Evolutionary conservation across 2,888 invertebrate species (phyloP).

Genomic region (Caenorhabditis sp.): DNA sequence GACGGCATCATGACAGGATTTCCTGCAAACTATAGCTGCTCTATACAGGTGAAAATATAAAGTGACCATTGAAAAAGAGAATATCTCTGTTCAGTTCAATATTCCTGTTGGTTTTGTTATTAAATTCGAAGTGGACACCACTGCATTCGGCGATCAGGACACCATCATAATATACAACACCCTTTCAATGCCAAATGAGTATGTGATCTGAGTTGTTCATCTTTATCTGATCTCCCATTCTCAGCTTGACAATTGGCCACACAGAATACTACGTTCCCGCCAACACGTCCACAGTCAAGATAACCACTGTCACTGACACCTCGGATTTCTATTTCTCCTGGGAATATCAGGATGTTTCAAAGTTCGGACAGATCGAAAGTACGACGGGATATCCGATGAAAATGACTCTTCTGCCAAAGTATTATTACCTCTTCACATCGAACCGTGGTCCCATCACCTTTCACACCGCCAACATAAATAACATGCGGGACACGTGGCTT

Average conservation of each 20-base stretch:
- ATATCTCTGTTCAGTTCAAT: constrained; percentile 13
- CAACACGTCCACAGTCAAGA: background rate
- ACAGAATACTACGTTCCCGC: constrained; percentile 10
- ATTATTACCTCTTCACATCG: constrained; percentile 17
- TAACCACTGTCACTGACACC: constrained; percentile 2
- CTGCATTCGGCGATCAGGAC: background rate
- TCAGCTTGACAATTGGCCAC: background rate
- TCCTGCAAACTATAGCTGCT: constrained; percentile 8
- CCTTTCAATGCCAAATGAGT: no score
- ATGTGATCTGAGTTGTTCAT: background rate
- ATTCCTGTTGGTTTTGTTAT: constrained; percentile 6
- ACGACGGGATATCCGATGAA: background rate
- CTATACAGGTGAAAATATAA: background rate
- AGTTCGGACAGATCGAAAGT: background rate
- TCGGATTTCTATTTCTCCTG: constrained; percentile 13
- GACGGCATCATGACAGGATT: background rate
- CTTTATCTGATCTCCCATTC: background rate
- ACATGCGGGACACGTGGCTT: background rate
- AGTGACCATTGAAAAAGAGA: background rate
- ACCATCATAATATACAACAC: background rate
- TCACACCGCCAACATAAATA: background rate
- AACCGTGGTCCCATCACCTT: constrained; percentile 2
- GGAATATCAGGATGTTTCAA: constrained; percentile 12
- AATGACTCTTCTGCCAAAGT: background rate
- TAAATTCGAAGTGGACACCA: background rate